Evolutionary conservation across 2,797 vertebrate species (phyloP), one percentile per base, ranked within the genome.

Genomic region (Malurus leucopterus): DNA sequence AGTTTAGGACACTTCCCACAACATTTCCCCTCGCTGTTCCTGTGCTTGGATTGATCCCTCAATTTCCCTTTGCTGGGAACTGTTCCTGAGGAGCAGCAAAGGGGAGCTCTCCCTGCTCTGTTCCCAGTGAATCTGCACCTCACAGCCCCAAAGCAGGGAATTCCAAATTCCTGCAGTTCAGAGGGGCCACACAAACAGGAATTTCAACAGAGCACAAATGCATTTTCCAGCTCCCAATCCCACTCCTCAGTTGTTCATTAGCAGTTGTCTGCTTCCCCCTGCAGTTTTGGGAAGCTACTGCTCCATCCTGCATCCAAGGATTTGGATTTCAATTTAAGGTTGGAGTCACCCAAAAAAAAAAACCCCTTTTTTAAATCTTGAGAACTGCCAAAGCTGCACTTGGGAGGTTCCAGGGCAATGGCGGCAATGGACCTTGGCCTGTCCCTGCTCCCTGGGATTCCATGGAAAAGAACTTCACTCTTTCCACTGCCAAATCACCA

Each of bases 241-340:
- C 47, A 71, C 27, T 55, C 58, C 50, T 43, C 82, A 86, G 24
- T 11, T 38, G 15, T 15, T n/a, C 41, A 51, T 49, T 12, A 50
- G 88, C 19, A 90, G 95, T 47, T 91, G 83, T 94, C 71, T 97
- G 94, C 94, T 91, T 91, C 96, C 95, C 93, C 80, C 95, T 96
- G 93, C 93, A 94, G 96, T 74, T 93, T 32, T 78, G 76, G 50
- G 69, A 87, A 88, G 90, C 64, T 84, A 95, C 30, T 94, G 91
- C 89, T 91, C 62, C 50, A 46, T 29, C 49, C 75, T 17, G 22
- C 43, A 38, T 34, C 70, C 85, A 71, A 69, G 23, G 20, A 49
- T 6, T 5, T 78, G 34, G 36, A 70, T 59, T 68, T 29, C 70
- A 83, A 5, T 22, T 46, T 32, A 43, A 68, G 43, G 29, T 2